Evolutionary conservation across 1,140 invertebrate species (phyloP), one percentile per base, ranked within the genome.

Genomic region (Phenacoccus solenopsis): DNA sequence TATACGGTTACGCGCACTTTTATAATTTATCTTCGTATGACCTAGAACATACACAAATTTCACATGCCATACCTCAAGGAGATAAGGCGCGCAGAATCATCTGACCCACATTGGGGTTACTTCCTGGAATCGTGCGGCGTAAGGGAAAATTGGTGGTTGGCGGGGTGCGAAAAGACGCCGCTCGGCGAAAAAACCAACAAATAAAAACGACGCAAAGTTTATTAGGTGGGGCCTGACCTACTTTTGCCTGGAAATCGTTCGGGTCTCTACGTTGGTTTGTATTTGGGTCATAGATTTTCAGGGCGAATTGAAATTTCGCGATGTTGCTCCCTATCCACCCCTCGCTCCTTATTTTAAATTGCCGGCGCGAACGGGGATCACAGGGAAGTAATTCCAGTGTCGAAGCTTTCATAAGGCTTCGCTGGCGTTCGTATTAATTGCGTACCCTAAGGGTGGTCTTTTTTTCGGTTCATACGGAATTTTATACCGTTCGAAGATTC

Each of bases 261-360:
- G 59, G 59, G 59, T 25, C 59, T 64, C 22, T 64, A 10, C 59
- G 12, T 24, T 64, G 13, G 32, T 10, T 25, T 27, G 59, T 25
- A 64, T 64, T 64, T 27, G 16, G 59, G 59, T 64, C 59, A 64
- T 64, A 64, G 59, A 64, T 64, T 64, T 64, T 64, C 21, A 64
- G 22, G 59, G 59, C 59, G 25, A 64, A 64, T 59, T 27, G 59
- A 25, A 64, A 64, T 27, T 64, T 64, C 38, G 38, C n/a, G n/a
- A n/a, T n/a, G n/a, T n/a, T n/a, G n/a, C n/a, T n/a, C n/a, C n/a
- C n/a, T n/a, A n/a, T n/a, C n/a, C n/a, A n/a, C n/a, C n/a, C n/a
- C n/a, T n/a, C n/a, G n/a, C n/a, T n/a, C n/a, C n/a, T n/a, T n/a
- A n/a, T n/a, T n/a, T n/a, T n/a, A n/a, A n/a, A n/a, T n/a, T n/a